These are phyloP conservation scores for Polyodon spathula DNA, from an alignment of 2,113 vertebrate species.

Conservation along the genomic window DNA sequence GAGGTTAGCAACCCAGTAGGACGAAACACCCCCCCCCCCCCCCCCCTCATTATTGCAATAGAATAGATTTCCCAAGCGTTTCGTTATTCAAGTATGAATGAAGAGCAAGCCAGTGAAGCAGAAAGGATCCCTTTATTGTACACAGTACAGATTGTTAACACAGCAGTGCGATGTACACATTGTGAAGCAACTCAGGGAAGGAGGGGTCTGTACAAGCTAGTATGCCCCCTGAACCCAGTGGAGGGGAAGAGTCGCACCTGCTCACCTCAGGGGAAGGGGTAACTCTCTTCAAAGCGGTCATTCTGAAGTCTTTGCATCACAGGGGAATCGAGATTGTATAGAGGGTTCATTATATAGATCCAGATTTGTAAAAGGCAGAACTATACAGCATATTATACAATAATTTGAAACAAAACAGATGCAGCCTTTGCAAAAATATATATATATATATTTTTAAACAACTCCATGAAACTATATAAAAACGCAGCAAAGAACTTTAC, in stretches of 20 bases:
- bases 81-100: neutral
- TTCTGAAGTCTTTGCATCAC: conserved; percentile 23
- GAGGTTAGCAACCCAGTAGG: neutral
- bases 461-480: conserved; percentile 29
- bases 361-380: conserved; percentile 37
- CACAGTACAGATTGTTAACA: conserved; percentile 88
- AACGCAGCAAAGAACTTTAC: conserved; percentile 47
- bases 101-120: conserved; percentile 40
- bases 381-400: conserved; percentile 53
- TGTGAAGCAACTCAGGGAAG: conserved; percentile 30
- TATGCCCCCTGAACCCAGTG: conserved; percentile 25
- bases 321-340: conserved; percentile 16
- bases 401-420: conserved; percentile 45
- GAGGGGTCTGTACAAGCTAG: conserved; percentile 50
- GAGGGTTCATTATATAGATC: conserved; percentile 28
- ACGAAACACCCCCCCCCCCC: too few relatives aligned
- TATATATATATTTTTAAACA: conserved; percentile 48
- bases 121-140: conserved; percentile 83
- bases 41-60: too few relatives aligned
- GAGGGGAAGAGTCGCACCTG: neutral
- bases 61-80: too few relatives aligned
- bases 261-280: conserved; percentile 14
- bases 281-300: conserved; percentile 20
- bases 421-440: conserved; percentile 72
- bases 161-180: conserved; percentile 77